Base-by-base conservation (phyloP, 1,140 invertebrate species). In the Choristoneura fumiferana region DNA sequence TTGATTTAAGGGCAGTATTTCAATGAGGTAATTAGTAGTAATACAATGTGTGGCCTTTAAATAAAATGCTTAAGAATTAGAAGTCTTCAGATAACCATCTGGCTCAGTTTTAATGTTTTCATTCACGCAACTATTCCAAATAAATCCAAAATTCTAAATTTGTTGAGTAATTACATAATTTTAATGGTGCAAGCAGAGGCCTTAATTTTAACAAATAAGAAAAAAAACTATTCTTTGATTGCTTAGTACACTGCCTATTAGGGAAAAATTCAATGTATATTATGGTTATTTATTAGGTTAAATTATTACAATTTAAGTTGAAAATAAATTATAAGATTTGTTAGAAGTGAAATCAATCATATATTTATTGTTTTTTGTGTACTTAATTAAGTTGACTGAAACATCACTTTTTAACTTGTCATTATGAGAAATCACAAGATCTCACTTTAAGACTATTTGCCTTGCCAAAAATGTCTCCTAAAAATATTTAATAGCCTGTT, bases 291-390 rank as follows among this genome's bases (percentile, higher is more conserved):
- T n/a, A 29, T 6, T 29, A 29, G 22, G 22, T 29, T 29, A 29
- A 3, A 29, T 29, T 29, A 3, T 6, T 29, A 29, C 74, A 74
- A 81, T 57, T 33, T 57, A 61, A 52, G n/a, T 49, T 62, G 57
- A 22, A 58, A 61, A 57, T 60, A 66, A 63, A 69, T 65, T 69
- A 69, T 64, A 57, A 62, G 57, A 36, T 43, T 62, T 59, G 35
- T 49, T 49, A 49, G 43, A 18, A 18, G 5, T 17, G 14, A 15
- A 56, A 59, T 56, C 40, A 18, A 55, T 56, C 18, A 59, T 54
- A 49, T 72, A 69, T 72, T 72, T 72, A 71, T 71, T 71, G 61
- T 68, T 65, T n/a, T n/a, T n/a, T n/a, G n/a, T n/a, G n/a, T 71
- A 59, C 60, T 53, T 62, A 58, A 58, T 63, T 60, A 55, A 54